A percentile compares a stretch with the other conserved stretches of the same genome.
Evolutionary conservation across 1,140 invertebrate genomes (phyloP).

Genomic region (Proales similis): DNA sequence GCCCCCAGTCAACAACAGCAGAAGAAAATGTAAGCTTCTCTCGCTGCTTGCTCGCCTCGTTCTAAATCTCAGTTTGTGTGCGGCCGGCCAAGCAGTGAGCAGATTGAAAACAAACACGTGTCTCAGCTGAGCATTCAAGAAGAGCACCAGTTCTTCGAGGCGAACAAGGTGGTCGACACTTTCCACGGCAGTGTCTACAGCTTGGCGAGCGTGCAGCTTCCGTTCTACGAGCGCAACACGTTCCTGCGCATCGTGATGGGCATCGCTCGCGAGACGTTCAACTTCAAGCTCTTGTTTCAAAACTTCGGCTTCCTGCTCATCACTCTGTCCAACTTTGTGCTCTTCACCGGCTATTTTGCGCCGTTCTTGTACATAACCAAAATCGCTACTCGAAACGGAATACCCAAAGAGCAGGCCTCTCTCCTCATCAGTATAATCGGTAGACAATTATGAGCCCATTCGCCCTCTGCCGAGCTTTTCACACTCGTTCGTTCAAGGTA

Average conservation of each 20-base stretch:
- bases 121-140: constrained; percentile 10
- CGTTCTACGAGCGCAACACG: constrained; percentile 28
- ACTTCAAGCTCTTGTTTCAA: constrained; percentile 66
- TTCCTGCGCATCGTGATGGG: constrained; percentile 6
- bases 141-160: not conserved
- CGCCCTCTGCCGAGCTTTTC: too few species aligned
- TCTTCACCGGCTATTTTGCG: constrained; percentile 89
- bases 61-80: not conserved
- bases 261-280: constrained; percentile 69
- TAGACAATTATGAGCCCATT: too few species aligned
- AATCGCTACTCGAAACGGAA: constrained; percentile 45
- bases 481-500: too few species aligned
- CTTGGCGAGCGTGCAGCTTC: constrained; percentile 2
- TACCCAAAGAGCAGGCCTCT: constrained; percentile 68
- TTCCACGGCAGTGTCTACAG: constrained; percentile 16
- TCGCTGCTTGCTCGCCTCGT: not conserved
- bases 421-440: constrained; percentile 84
- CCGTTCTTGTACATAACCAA: constrained; percentile 70
- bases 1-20: too few species aligned
- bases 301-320: constrained; percentile 83
- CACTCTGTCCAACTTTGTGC: constrained; percentile 83
- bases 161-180: constrained; percentile 13
- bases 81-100: not conserved
- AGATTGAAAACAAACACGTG: not conserved
- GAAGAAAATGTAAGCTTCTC: constrained; percentile 18